A percentile compares a stretch with the other conserved stretches of the same genome.
These are phyloP conservation scores for Peromyscus aztecus DNA, from an alignment of 2,797 vertebrate species.

Conservation along the genomic window DNA sequence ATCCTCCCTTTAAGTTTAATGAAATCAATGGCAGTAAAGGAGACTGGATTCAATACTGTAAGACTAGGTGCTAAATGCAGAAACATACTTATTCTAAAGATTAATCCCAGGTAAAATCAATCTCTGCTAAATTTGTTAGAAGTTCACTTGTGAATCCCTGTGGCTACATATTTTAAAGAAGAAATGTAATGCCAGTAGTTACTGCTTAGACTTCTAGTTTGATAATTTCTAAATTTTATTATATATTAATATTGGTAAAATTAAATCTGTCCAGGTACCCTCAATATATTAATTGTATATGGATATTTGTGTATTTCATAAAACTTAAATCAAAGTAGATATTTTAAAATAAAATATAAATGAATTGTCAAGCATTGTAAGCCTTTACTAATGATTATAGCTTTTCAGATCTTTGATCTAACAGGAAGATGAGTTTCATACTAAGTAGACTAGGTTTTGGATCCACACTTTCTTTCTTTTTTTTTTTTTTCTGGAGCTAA, in stretches of 20 bases:
- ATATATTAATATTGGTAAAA: not conserved
- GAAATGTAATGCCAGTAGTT: not conserved
- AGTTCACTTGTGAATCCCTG: not conserved
- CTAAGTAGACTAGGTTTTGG: not conserved
- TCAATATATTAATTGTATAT: not conserved
- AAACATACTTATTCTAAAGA: not conserved
- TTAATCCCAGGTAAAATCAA: not conserved
- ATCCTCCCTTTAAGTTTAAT: not conserved
- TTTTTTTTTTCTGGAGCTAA: too few relatives aligned
- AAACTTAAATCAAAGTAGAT: not conserved
- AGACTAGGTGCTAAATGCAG: not conserved
- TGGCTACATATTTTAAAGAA: not conserved
- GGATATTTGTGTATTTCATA: not conserved
- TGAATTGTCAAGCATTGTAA: not conserved
- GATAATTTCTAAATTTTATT: not conserved
- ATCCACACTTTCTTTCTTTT: not conserved
- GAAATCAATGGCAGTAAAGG: not conserved
- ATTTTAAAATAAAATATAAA: constrained; percentile 10
- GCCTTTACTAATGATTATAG: not conserved
- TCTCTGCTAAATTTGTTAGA: not conserved
- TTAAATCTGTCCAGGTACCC: not conserved
- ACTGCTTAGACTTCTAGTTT: not conserved
- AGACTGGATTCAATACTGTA: not conserved
- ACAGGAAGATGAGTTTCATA: not conserved
- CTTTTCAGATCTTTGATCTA: not conserved